These are phyloP conservation scores for Hanleya hanleyi DNA, from an alignment of 2,888 invertebrate genomes.

Conservation along the genomic window DNA sequence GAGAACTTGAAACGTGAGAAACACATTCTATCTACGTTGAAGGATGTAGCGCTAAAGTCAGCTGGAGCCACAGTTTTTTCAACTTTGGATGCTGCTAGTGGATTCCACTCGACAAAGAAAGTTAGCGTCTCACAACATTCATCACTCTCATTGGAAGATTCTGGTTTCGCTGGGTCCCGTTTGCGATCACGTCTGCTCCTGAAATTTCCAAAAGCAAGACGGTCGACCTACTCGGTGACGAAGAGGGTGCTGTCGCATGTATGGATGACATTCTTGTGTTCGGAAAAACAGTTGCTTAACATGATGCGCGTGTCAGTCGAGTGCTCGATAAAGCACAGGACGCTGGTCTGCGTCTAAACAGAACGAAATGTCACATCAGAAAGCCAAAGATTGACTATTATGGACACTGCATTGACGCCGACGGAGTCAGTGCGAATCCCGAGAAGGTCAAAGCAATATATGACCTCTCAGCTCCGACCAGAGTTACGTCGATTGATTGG, in stretches of 20 bases:
- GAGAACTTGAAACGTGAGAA: too few species aligned
- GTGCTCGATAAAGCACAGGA: not conserved
- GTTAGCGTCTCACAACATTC: slow-evolving; percentile 18
- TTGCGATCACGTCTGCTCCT: slow-evolving; percentile 19
- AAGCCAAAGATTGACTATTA: too few species aligned
- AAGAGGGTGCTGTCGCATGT: too few species aligned
- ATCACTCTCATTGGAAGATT: slow-evolving; percentile 22
- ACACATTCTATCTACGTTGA: slow-evolving; percentile 27
- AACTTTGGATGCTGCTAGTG: slow-evolving; percentile 6
- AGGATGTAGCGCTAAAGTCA: slow-evolving; percentile 28
- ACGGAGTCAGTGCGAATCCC: slow-evolving; percentile 17
- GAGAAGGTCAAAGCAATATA: not conserved
- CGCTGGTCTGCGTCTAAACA: slow-evolving; percentile 17
- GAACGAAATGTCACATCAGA: not conserved
- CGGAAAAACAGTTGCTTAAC: slow-evolving; percentile 4
- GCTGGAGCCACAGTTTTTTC: too few species aligned
- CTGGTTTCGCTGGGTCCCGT: slow-evolving; percentile 14
- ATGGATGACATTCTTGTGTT: too few species aligned
- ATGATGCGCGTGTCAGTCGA: not conserved
- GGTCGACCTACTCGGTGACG: slow-evolving; percentile 20
- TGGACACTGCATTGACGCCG: not conserved
- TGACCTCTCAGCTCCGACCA: slow-evolving; percentile 10
- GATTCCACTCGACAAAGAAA: slow-evolving; percentile 14
- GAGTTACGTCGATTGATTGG: not conserved
- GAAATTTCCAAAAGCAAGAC: slow-evolving; percentile 22